Conservation (phyloP, 1,140 invertebrate genomes). For the Helicoverpa armigera region DNA sequence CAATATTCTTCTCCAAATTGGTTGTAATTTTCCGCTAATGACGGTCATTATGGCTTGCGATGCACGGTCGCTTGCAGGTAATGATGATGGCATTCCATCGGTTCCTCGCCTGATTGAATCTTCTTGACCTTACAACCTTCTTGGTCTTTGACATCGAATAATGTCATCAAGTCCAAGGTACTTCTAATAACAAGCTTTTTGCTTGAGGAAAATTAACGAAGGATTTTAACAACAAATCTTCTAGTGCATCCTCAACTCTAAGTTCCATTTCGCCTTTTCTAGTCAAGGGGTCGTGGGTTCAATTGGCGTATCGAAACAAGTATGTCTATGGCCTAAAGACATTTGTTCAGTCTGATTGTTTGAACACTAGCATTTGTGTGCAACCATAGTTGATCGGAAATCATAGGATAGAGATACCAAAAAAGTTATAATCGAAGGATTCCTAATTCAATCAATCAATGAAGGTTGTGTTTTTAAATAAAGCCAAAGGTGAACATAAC, state of each 20-base stretch:
- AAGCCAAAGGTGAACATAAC: no score
- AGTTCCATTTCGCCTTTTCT: background rate
- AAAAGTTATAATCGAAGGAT: background rate
- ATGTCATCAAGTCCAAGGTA: slow-evolving; percentile 36
- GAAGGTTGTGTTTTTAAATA: no score
- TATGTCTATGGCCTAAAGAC: background rate
- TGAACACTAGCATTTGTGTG: no score
- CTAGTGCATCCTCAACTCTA: background rate
- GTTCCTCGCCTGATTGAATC: slow-evolving; percentile 18
- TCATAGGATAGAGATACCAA: background rate
- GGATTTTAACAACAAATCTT: background rate
- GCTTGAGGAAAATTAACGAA: background rate
- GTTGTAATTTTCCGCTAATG: slow-evolving; percentile 19
- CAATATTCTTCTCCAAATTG: slow-evolving; percentile 26
- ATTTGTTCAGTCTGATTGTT: background rate
- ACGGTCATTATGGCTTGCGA: background rate
- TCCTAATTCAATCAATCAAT: background rate
- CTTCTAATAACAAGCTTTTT: background rate
- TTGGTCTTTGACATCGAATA: slow-evolving; percentile 21
- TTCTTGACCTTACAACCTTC: slow-evolving; percentile 30
- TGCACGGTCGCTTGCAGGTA: slow-evolving; percentile 4
- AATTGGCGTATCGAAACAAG: no score
- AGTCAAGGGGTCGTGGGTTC: background rate
- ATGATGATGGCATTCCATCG: slow-evolving; percentile 30
- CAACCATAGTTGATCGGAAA: background rate